Percentiles rank a stretch among this genome's conserved stretches.
These are phyloP conservation scores for Cynocephalus volans DNA, from an alignment of 2,113 vertebrate species.

Conservation along the genomic window DNA sequence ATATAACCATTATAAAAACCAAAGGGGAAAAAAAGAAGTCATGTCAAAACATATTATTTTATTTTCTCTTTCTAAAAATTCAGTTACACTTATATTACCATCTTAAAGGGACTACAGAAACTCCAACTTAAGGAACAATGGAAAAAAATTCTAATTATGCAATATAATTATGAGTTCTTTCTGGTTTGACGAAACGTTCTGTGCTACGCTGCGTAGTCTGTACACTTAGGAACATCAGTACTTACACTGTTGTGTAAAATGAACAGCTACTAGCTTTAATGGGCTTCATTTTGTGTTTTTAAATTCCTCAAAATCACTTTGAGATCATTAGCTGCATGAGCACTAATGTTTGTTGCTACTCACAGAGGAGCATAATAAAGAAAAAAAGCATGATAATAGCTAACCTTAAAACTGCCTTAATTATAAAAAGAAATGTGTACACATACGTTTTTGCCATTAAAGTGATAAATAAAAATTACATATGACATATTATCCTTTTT, in stretches of 20 bases:
- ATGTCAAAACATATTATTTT: not conserved
- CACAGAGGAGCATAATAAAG: slow-evolving; percentile 11
- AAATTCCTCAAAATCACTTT: slow-evolving; percentile 67
- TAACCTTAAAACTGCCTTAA: slow-evolving; percentile 42
- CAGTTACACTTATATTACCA: not conserved
- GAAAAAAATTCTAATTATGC: not conserved
- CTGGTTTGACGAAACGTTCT: slow-evolving; percentile 15
- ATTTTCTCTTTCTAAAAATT: slow-evolving; percentile 22
- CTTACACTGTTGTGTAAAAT: slow-evolving; percentile 69
- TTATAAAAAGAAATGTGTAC: not conserved
- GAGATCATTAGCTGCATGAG: slow-evolving; percentile 70
- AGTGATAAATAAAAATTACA: not conserved
- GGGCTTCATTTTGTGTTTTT: slow-evolving; percentile 65
- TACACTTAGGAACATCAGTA: slow-evolving; percentile 22
- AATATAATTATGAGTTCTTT: not conserved
- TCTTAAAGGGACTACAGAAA: not conserved
- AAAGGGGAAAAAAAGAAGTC: not conserved
- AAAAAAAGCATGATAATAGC: slow-evolving; percentile 21
- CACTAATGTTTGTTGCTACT: slow-evolving; percentile 22
- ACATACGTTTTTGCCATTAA: not conserved
- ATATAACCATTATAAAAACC: not conserved
- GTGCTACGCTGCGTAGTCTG: not conserved
- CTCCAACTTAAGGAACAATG: not conserved
- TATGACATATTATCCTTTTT: not conserved
- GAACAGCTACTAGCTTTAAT: slow-evolving; percentile 72